Evolutionary conservation across 2,888 invertebrate species (phyloP), one percentile per base, ranked within the genome.

Genomic region (Linnaemya tessellans): DNA sequence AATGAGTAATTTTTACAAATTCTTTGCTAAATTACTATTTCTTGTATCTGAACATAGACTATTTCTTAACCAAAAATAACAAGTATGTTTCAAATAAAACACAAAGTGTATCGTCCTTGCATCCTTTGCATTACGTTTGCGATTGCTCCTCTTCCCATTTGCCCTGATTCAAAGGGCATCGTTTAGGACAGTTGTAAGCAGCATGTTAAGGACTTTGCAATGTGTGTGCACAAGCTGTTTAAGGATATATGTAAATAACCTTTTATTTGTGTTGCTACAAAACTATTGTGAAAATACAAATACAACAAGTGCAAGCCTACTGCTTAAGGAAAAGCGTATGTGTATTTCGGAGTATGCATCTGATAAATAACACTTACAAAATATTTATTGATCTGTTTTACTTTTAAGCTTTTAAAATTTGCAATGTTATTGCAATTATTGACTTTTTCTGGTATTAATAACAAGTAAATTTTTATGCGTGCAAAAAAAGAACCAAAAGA

Each of bases 231-330:
- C 9, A 18, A 49, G 0, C n/a, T 8, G 1, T 9, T 49, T 18
- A 49, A 49, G 1, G 18, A 18, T 18, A n/a, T 46, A 46, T 15
- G 5, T 46, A 43, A 43, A 13, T n/a, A 1, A n/a, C n/a, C n/a
- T n/a, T n/a, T 46, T 46, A 11, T n/a, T 46, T 46, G 46, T 46
- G n/a, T 46, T n/a, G 46, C n/a, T n/a, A n/a, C 46, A 46, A 46
- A n/a, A n/a, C n/a, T n/a, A n/a, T 5, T n/a, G 46, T 46, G 7
- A 46, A 46, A 18, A 11, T 49, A 18, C 18, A 49, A 49, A 18
- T 49, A 8, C 3, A 49, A 49, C n/a, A 49, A 8, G 9, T 49
- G 49, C 3, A 9, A 18, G 18, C 18, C 2, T 9, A 49, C 18
- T 5, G 18, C 49, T 49, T 18, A 8, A 49, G 18, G 49, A 18